phyloP scores from a whole-genome alignment of 2,113 vertebrate species.

The Apteryx mantelli region DNA sequence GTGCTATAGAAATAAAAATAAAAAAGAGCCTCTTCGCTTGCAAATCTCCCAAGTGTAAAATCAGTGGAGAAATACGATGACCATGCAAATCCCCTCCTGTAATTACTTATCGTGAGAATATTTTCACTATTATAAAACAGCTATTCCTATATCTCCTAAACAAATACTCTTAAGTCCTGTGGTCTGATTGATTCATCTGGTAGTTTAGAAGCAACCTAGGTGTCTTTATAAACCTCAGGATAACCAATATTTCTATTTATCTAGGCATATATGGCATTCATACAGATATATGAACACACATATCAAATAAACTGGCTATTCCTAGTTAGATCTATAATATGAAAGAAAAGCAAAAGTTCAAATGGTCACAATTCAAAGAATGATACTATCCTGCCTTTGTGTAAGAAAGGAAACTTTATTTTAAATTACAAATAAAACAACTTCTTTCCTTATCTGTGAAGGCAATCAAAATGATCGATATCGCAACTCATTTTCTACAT shows the following conservation, averaged over 20 bases:
- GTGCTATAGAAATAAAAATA: neutral
- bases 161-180: neutral
- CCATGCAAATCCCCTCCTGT: neutral
- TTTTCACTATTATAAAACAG: neutral
- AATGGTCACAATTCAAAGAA: conserved; percentile 27
- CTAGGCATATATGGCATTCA: neutral
- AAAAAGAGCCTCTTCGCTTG: neutral
- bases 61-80: neutral
- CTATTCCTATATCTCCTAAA: neutral
- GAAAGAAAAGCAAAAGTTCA: neutral
- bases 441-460: neutral
- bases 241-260: neutral
- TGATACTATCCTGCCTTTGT: neutral
- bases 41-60: neutral
- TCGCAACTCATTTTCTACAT: neutral
- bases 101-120: neutral
- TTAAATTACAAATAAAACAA: neutral
- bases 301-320: neutral
- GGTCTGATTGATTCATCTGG: neutral
- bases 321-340: conserved; percentile 19
- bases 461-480: neutral
- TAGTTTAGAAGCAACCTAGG: neutral
- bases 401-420: neutral
- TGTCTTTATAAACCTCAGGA: neutral
- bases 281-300: neutral